A percentile compares a stretch with the other conserved stretches of the same genome.
Evolutionary conservation across 1,140 invertebrate genomes (phyloP).

Genomic region (Galendromus occidentalis): DNA sequence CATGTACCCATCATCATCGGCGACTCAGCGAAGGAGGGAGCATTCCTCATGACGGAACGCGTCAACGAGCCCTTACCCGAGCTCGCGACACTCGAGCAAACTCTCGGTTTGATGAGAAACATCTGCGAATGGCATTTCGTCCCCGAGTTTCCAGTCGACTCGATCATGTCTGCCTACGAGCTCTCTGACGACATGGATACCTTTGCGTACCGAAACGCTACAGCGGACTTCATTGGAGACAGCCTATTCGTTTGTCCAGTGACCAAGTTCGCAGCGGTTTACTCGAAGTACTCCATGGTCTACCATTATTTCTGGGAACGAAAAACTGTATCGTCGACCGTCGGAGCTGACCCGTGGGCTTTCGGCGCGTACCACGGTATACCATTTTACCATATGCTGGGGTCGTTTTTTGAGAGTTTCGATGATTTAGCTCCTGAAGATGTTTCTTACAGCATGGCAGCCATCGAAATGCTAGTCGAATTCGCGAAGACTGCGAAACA

Average conservation of each 20-base stretch:
- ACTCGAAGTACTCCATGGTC: background rate
- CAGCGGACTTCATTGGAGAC: background rate
- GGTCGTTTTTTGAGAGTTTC: background rate
- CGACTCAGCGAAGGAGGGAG: background rate
- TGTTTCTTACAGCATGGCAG: background rate
- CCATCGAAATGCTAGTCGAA: background rate
- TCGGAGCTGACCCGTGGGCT: background rate
- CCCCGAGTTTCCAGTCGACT: background rate
- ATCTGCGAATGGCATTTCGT: background rate
- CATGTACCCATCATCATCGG: background rate
- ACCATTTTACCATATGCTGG: background rate
- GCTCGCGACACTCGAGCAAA: background rate
- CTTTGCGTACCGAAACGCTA: background rate
- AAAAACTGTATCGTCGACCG: background rate
- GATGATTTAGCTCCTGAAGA: background rate
- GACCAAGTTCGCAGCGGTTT: background rate
- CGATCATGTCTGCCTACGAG: background rate
- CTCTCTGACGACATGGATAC: background rate
- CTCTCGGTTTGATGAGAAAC: background rate
- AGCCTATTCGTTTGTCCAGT: background rate
- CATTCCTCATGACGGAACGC: background rate
- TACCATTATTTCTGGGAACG: background rate
- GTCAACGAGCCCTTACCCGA: background rate
- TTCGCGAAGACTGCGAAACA: background rate
- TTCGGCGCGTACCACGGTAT: background rate